Base-by-base conservation (phyloP, 2,113 vertebrate genomes). In the Hippocampus abdominalis region DNA sequence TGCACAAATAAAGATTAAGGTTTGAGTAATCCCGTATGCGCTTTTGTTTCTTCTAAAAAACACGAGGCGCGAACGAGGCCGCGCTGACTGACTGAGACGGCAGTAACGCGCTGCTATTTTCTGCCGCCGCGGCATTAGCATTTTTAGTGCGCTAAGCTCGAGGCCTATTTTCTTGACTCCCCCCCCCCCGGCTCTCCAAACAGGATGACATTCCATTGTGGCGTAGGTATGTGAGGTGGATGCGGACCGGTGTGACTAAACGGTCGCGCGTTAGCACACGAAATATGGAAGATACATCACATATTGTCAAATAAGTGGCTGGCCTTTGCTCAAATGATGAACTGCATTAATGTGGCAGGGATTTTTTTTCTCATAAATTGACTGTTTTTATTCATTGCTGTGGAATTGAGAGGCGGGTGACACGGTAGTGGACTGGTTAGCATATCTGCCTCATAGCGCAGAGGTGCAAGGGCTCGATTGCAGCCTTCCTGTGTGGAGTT, bases 101-200 rank as follows among this genome's bases (percentile, higher is more conserved):
- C 86, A 87, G 86, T 81, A 86, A 90, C 87, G 79, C 66, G 0
- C 64, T 11, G 70, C 86, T 86, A 87, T 88, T 88, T 88, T 81
- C 65, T 77, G 56, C 84, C 70, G 82, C 75, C 77, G 77, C 71
- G 64, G 74, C 80, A 83, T 67, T 36, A 20, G 78, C 89, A 89
- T 89, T 90, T 88, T 85, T 89, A 86, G 88, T 72, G 66, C 27
- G 72, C 78, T 86, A 87, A 89, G 87, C 89, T 89, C 83, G 83
- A 79, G 60, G 60, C 86, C 89, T 80, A 84, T 89, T 88, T 87
- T 57, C 79, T 80, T 64, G 71, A 69, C 71, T 76, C 77, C 77
- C 75, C 84, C 64, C n/a, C 77, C 77, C 75, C 84, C 64, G n/a
- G 3, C 64, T 86, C 84, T 79, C 60, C 67, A 74, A 88, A 87